Evolutionary conservation across 2,888 invertebrate species (phyloP), one percentile per base, ranked within the genome.

Genomic region (Cerceris ruficornis): DNA sequence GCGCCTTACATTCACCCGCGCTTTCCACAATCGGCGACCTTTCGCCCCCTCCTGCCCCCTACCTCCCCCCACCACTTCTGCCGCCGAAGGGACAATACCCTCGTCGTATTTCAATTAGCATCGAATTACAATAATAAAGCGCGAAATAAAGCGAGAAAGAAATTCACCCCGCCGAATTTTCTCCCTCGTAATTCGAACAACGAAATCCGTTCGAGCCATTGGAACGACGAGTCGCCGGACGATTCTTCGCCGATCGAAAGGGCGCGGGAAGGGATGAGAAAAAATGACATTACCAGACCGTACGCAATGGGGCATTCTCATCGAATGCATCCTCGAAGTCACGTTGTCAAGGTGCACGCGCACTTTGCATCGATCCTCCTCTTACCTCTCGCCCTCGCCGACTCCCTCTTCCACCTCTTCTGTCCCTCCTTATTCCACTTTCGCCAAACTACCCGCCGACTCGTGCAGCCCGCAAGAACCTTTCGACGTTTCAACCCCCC

Each of bases 341-440:
- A 62, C 67, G 75, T 59, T 72, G 75, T 71, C 80, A 69, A 75
- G 67, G 80, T 79, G 75, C 75, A 69, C 80, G 79, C 71, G 80
- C 73, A 75, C 75, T 72, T 61, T 14, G 52, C 65, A 72, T 80
- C 75, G 71, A 80, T 80, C 69, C 72, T 43, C 57, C 15, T 46
- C 41, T 55, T 41, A 50, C 14, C 39, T 58, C 43, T 64, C n/a
- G 14, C 28, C 57, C 58, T 6, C 50, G 39, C 55, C 7, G 4
- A 0, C 49, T 15, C 60, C 46, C 28, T 43, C 15, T 28, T 8
- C 54, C 60, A 42, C 43, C 39, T 43, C 64, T 69, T 70, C 69
- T 74, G 54, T 77, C 46, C 73, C 68, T 71, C 66, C 71, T 74
- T 50, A 70, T 62, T 58, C 49, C 59, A 39, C 68, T 65, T 49